Percentiles rank a stretch among this genome's conserved stretches.
Evolutionary conservation across 2,888 invertebrate species (phyloP).

Genomic region (Himalopsyche japonica): DNA sequence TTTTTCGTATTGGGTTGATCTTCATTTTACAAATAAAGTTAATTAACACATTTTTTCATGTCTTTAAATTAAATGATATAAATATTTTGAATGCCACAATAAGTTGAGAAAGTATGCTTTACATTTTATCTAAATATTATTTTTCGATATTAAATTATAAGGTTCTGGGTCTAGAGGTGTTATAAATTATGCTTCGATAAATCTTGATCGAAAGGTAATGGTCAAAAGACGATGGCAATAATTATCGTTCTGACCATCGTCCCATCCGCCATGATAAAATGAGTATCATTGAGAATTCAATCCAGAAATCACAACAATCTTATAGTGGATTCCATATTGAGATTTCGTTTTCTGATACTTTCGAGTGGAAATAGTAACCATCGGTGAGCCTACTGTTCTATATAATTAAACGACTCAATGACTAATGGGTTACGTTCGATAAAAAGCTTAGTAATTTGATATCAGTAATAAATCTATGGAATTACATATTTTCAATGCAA

Average conservation of each 20-base stretch:
- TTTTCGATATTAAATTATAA: too few relatives aligned
- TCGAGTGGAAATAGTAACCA: neutral
- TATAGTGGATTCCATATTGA: neutral
- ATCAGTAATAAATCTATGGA: neutral
- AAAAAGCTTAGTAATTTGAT: neutral
- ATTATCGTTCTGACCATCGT: neutral
- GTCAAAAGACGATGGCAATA: neutral
- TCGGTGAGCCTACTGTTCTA: neutral
- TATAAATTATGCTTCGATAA: conserved; percentile 23
- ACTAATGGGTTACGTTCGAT: neutral
- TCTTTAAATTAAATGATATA: too few relatives aligned
- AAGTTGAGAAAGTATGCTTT: too few relatives aligned
- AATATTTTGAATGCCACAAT: too few relatives aligned
- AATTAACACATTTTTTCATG: too few relatives aligned
- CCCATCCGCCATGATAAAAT: neutral
- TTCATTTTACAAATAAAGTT: too few relatives aligned
- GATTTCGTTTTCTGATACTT: neutral
- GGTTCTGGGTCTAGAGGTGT: neutral
- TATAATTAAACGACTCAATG: neutral
- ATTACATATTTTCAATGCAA: neutral
- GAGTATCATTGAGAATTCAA: neutral
- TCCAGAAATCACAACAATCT: neutral
- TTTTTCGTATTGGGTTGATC: too few relatives aligned
- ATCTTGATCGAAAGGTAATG: conserved; percentile 28
- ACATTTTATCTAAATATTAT: too few relatives aligned